These are phyloP conservation scores for Calliphora vicina DNA, from an alignment of 1,140 invertebrate species.

Conservation along the genomic window DNA sequence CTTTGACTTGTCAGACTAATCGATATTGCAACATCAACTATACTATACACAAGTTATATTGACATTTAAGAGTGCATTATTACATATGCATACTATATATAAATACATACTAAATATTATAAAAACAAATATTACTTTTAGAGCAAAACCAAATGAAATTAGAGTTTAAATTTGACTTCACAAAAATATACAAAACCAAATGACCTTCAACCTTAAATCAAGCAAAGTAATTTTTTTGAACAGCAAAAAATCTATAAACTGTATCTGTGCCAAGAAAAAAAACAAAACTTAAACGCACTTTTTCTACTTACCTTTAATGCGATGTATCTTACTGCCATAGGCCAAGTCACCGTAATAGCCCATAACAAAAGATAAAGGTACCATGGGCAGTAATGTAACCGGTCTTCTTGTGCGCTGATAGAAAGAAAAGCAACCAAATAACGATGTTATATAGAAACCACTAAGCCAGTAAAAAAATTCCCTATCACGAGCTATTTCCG, in stretches of 20 bases:
- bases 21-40: too few species aligned
- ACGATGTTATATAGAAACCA: constrained; percentile 71
- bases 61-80: too few species aligned
- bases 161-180: too few species aligned
- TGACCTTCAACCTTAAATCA: constrained; percentile 25
- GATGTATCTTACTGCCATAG: constrained; percentile 78
- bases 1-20: too few species aligned
- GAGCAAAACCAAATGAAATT: too few species aligned
- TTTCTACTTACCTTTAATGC: constrained; percentile 71
- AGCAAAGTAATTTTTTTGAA: too few species aligned
- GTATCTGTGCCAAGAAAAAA: constrained; percentile 42
- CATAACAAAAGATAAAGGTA: constrained; percentile 75
- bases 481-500: constrained; percentile 74
- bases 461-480: constrained; percentile 78
- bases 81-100: too few species aligned
- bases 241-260: constrained; percentile 19
- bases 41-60: too few species aligned
- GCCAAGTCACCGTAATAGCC: constrained; percentile 79
- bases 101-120: too few species aligned
- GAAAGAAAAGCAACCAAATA: constrained; percentile 57
- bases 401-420: constrained; percentile 70
- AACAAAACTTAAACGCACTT: constrained; percentile 41
- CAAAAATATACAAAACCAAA: background rate
- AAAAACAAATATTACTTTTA: too few species aligned
- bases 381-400: constrained; percentile 69